Conservation (phyloP, 2,888 invertebrate species). For the Eupsilia transversa region DNA sequence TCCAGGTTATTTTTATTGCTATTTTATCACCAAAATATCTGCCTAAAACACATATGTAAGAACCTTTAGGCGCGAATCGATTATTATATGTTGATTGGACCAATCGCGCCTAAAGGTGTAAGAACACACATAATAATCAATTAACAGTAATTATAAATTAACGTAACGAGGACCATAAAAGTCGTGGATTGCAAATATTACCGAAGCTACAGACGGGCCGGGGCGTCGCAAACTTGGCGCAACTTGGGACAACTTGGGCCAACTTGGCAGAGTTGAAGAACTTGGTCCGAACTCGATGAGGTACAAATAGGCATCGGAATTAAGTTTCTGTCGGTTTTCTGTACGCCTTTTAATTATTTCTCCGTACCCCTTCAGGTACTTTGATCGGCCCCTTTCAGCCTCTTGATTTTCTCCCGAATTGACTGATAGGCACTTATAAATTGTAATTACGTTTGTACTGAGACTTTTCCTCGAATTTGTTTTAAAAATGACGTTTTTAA, state of each 20-base stretch:
- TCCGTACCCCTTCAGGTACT: slow-evolving; percentile 81
- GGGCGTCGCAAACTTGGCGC: slow-evolving; percentile 65
- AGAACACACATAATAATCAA: slow-evolving; percentile 76
- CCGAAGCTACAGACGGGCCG: slow-evolving; percentile 76
- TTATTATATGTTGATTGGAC: too few relatives aligned
- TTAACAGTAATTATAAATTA: slow-evolving; percentile 88
- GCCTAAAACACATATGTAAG: slow-evolving; percentile 15
- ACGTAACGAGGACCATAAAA: slow-evolving; percentile 81
- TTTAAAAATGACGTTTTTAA: slow-evolving; percentile 50
- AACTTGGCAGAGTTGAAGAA: slow-evolving; percentile 75
- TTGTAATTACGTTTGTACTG: slow-evolving; percentile 75
- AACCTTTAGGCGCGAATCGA: too few relatives aligned
- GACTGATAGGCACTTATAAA: slow-evolving; percentile 77
- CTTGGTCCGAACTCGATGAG: slow-evolving; percentile 81
- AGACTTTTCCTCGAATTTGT: slow-evolving; percentile 43
- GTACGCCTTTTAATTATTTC: slow-evolving; percentile 90
- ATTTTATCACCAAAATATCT: neutral
- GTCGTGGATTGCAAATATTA: slow-evolving; percentile 84
- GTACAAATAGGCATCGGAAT: slow-evolving; percentile 89
- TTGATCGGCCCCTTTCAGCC: slow-evolving; percentile 76
- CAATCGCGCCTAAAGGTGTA: too few relatives aligned
- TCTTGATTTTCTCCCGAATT: slow-evolving; percentile 76
- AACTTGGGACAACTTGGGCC: slow-evolving; percentile 66
- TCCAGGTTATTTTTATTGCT: neutral
- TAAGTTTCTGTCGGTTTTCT: slow-evolving; percentile 86